A percentile compares a stretch with the other conserved stretches of the same genome.
Conservation (phyloP, 2,113 vertebrate species). For the Ceyx margarethae region DNA sequence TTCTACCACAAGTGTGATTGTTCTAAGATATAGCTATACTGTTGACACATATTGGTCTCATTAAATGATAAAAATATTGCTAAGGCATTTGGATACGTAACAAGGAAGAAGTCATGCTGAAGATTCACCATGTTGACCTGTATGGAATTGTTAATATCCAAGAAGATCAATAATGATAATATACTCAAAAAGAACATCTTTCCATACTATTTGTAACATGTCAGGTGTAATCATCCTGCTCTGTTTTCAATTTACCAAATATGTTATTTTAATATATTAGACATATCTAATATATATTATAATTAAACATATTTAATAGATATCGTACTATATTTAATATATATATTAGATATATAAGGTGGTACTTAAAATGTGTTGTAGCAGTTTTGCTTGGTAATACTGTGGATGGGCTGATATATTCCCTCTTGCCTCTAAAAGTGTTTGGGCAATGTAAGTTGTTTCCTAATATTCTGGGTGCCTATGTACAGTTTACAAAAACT, state of each 20-base stretch:
- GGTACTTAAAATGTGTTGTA: neutral
- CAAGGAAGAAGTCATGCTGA: accelerated
- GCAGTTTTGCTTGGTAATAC: neutral
- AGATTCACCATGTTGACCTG: neutral
- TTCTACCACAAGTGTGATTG: neutral
- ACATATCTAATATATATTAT: no score
- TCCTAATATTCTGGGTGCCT: neutral
- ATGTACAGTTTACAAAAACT: neutral
- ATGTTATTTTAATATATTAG: neutral
- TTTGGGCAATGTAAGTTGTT: neutral
- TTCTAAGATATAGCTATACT: neutral
- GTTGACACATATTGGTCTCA: neutral
- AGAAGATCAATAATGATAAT: neutral
- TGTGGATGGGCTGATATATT: neutral
- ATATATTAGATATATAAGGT: neutral
- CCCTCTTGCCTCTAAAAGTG: neutral
- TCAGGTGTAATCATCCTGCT: neutral
- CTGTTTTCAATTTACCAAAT: neutral
- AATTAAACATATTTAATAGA: no score
- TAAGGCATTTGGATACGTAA: neutral
- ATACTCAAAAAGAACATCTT: neutral
- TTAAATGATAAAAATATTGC: neutral
- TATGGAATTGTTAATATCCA: neutral
- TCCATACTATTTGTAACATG: neutral
- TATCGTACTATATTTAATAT: neutral